Percentiles rank a stretch among this genome's conserved stretches.
Evolutionary conservation across 2,797 vertebrate species (phyloP).

Genomic region (Trachops cirrhosus): DNA sequence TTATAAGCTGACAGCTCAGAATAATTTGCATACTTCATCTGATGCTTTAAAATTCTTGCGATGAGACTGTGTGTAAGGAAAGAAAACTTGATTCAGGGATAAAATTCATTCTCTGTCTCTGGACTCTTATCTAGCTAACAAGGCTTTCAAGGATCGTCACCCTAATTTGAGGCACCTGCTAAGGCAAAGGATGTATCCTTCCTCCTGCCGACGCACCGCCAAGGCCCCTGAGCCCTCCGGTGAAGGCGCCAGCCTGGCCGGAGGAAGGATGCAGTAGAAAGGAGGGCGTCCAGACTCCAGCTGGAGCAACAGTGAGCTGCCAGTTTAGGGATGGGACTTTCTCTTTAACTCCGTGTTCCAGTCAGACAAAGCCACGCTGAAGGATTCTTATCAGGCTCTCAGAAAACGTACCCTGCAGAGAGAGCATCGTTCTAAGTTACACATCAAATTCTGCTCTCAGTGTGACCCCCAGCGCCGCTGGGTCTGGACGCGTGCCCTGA

Average conservation of each 20-base stretch:
- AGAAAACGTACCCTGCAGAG: not conserved
- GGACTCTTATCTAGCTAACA: conserved; percentile 1
- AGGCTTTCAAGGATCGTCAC: conserved; percentile 45
- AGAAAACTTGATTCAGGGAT: conserved; percentile 30
- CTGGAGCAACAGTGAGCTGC: not conserved
- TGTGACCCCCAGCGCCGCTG: not conserved
- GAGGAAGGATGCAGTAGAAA: not conserved
- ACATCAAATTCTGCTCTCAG: not conserved
- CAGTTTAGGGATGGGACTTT: not conserved
- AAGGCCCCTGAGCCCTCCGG: not conserved
- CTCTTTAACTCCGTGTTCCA: not conserved
- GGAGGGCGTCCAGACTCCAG: not conserved
- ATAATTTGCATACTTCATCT: conserved; percentile 70
- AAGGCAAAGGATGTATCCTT: not conserved
- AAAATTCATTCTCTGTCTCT: conserved; percentile 13
- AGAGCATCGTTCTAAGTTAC: not conserved
- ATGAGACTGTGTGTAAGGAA: conserved; percentile 36
- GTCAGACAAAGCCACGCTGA: conserved; percentile 29
- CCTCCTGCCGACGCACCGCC: not conserved
- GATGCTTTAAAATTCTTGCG: conserved; percentile 52
- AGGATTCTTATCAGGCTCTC: not conserved
- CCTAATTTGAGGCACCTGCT: not conserved
- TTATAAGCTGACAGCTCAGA: conserved; percentile 59
- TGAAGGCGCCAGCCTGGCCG: not conserved
- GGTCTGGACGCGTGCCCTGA: not conserved